These are phyloP conservation scores for Miltochrista miniata DNA, from an alignment of 2,888 invertebrate species.

Conservation along the genomic window DNA sequence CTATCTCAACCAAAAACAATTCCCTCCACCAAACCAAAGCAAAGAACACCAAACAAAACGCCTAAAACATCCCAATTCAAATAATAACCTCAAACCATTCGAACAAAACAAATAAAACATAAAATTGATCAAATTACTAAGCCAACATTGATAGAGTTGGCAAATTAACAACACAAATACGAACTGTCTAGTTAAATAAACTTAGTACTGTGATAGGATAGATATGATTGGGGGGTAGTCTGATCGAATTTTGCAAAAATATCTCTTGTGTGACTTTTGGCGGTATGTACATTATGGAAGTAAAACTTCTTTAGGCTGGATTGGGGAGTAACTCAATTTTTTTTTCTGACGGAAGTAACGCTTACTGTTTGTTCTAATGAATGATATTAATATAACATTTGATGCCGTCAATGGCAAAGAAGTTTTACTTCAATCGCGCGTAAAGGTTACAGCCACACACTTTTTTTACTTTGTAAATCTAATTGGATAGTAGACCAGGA, in stretches of 20 bases:
- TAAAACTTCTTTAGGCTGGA: no score
- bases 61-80: background rate
- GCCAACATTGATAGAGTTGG: constrained; percentile 6
- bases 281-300: no score
- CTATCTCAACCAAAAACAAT: background rate
- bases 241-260: constrained; percentile 7
- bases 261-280: constrained; percentile 11
- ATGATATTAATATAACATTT: no score
- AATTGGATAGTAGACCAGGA: no score
- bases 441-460: no score
- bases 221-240: constrained; percentile 5
- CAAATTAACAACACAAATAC: constrained; percentile 26
- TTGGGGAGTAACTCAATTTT: no score
- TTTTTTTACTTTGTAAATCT: constrained; percentile 1
- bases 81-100: constrained; percentile 9
- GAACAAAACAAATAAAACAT: constrained; percentile 14
- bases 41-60: background rate
- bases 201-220: constrained; percentile 1
- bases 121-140: constrained; percentile 14
- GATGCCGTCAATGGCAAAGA: no score
- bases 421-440: no score
- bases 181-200: constrained; percentile 1
- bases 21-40: background rate
- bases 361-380: no score
- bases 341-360: no score